These are phyloP conservation scores for Nymphalis io DNA, from an alignment of 1,140 invertebrate genomes.

Conservation along the genomic window DNA sequence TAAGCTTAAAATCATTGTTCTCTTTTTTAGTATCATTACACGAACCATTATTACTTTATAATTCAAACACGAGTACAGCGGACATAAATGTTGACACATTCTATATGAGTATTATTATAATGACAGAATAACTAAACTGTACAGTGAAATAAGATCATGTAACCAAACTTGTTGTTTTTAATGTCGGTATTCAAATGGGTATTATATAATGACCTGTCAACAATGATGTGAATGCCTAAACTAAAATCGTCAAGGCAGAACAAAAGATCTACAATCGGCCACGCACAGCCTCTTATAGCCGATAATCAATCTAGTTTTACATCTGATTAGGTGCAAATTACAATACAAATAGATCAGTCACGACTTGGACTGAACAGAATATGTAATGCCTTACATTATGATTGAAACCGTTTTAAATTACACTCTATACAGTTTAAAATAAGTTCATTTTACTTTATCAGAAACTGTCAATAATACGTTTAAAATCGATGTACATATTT, in stretches of 20 bases:
- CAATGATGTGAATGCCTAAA: conserved; percentile 54
- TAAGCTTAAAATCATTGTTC: no score
- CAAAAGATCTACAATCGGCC: conserved; percentile 59
- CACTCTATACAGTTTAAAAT: conserved; percentile 1
- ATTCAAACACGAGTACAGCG: no score
- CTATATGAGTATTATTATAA: neutral
- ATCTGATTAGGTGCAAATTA: conserved; percentile 79
- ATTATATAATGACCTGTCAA: conserved; percentile 49
- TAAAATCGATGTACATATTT: conserved; percentile 3
- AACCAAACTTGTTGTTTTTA: conserved; percentile 18
- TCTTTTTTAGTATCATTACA: no score
- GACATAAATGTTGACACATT: no score
- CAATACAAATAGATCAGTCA: conserved; percentile 76
- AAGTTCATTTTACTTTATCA: conserved; percentile 11
- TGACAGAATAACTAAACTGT: neutral
- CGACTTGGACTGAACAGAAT: conserved; percentile 45
- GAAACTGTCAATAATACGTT: conserved; percentile 10
- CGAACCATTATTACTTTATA: no score
- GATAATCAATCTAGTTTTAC: conserved; percentile 78
- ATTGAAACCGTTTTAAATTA: conserved; percentile 1
- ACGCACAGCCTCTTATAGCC: conserved; percentile 49
- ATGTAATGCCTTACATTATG: conserved; percentile 20
- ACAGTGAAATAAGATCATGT: conserved; percentile 22
- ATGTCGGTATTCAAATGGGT: conserved; percentile 9
- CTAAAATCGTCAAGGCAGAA: conserved; percentile 40